Percentiles rank a stretch among this genome's conserved stretches.
phyloP scores from a whole-genome alignment of 2,888 invertebrate genomes.

The Meloe dianella region DNA sequence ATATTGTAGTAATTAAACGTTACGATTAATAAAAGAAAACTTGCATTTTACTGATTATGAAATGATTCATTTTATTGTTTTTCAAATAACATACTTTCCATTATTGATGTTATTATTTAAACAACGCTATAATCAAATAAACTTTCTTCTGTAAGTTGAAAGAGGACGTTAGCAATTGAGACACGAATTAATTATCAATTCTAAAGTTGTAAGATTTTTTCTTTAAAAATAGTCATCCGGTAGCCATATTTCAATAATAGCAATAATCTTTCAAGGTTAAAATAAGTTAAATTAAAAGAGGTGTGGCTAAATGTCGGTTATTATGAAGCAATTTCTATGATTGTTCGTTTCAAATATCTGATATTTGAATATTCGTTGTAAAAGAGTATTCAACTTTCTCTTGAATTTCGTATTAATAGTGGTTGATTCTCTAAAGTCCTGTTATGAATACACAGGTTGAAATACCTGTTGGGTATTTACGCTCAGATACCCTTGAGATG shows the following conservation, averaged over 20 bases:
- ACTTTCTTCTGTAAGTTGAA: background rate
- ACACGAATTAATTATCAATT: background rate
- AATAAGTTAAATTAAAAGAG: background rate
- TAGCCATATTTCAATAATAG: background rate
- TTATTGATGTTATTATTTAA: too few relatives aligned
- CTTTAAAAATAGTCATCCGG: background rate
- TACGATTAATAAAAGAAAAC: too few relatives aligned
- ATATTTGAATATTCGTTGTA: background rate
- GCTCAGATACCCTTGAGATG: background rate
- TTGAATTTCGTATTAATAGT: background rate
- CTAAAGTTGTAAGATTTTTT: background rate
- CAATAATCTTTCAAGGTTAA: background rate
- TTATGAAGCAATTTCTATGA: background rate
- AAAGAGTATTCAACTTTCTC: background rate
- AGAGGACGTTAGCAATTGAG: background rate
- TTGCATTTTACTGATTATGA: too few relatives aligned
- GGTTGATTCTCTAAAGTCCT: too few relatives aligned
- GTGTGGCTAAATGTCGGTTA: conserved; percentile 1
- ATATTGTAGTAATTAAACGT: too few relatives aligned
- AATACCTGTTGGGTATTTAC: background rate
- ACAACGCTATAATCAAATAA: too few relatives aligned
- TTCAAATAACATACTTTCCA: too few relatives aligned
- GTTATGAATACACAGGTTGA: background rate
- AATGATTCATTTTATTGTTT: too few relatives aligned
- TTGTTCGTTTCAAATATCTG: background rate